Evolutionary conservation across 2,888 invertebrate species (phyloP).

Genomic region (Pristionchus exspectatus): DNA sequence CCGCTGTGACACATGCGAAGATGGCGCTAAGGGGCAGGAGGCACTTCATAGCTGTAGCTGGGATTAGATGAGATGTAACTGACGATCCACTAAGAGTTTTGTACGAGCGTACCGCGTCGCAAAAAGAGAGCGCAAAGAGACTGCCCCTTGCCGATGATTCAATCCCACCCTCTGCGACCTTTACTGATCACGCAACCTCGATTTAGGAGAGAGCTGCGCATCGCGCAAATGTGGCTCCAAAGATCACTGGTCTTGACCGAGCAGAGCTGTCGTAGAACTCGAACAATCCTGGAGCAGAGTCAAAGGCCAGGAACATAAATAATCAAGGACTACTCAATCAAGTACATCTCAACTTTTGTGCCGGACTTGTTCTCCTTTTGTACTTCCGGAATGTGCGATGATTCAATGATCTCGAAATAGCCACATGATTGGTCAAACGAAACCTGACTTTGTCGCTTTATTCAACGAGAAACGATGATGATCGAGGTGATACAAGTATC

Average conservation of each 20-base stretch:
- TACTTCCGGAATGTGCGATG: slow-evolving; percentile 2
- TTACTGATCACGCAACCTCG: slow-evolving; percentile 47
- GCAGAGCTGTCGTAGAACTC: background rate
- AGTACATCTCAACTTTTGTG: background rate
- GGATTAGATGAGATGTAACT: background rate
- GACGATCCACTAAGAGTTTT: background rate
- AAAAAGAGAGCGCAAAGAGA: background rate
- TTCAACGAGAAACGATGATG: background rate
- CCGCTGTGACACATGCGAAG: slow-evolving; percentile 6
- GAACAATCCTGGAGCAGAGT: background rate
- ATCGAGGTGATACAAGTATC: slow-evolving; percentile 31
- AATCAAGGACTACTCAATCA: background rate
- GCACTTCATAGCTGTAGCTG: background rate
- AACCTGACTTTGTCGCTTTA: background rate
- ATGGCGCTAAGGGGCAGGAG: background rate
- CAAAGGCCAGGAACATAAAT: background rate
- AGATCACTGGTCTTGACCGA: slow-evolving; percentile 12
- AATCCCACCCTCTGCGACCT: slow-evolving; percentile 18
- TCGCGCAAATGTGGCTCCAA: background rate
- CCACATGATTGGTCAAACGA: background rate
- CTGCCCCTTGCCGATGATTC: slow-evolving; percentile 7
- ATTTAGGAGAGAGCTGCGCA: background rate
- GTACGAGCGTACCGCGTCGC: background rate
- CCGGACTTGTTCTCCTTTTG: background rate
- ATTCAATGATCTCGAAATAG: slow-evolving; percentile 11